Base-by-base conservation (phyloP, 2,888 invertebrate genomes). In the Xestia xanthographa region DNA sequence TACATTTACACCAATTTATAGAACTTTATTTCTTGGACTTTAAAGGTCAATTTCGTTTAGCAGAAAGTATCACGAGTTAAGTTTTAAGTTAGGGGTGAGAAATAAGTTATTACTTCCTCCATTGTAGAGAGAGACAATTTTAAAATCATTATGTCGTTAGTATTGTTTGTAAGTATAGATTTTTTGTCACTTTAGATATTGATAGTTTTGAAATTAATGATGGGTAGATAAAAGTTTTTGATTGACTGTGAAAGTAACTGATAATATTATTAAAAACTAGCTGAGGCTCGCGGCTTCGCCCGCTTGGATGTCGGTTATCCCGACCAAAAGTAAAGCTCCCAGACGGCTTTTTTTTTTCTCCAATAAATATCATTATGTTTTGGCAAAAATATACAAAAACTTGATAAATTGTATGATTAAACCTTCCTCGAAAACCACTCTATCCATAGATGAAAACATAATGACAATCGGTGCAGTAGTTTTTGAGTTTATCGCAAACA, bases 81-180 rank as follows among this genome's bases (percentile, higher is more conserved):
- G 43, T 82, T 84, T 87, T 68, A 88, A 92, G 90, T 90, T 89
- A 89, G 77, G 87, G 90, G 90, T 88, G 85, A 80, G 60, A 86
- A 82, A 68, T 73, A 80, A 85, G 79, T 87, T 86, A 89, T 88
- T 89, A 86, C 78, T 88, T 87, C 29, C 72, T 80, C 60, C 60
- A 62, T 56, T 75, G 84, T 81, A 22, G 50, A 34, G 34, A 34
- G 34, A 34, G 5, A 50, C 11, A 86, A 91, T 92, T 92, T 89
- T 89, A 89, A 90, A 92, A 86, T 88, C 88, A 84, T 92, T 92
- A 91, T 74, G 79, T 86, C 82, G 75, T 86, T 82, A 84, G 71
- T 67, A 48, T 66, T 63, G 50, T 58, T 71, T 34, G 67, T 58
- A 50, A 71, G 66, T 78, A 67, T 72, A 72, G 70, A 74, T 75